phyloP scores from a whole-genome alignment of 1,140 invertebrate genomes.

The Penaeus japonicus region DNA sequence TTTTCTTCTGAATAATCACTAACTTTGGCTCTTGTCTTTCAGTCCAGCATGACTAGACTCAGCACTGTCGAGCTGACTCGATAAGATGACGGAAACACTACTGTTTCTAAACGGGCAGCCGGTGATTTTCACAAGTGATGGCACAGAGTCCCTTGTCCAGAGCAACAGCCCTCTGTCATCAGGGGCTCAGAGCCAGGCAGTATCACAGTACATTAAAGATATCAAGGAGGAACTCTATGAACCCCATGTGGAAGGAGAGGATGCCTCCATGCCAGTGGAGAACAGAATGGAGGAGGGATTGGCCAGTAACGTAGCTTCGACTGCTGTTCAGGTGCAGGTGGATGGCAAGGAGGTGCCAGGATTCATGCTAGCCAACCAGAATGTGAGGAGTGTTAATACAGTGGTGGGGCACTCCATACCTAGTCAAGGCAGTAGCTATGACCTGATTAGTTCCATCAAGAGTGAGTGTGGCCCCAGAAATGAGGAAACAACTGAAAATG shows the following conservation, averaged over 20 bases:
- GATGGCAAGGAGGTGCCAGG: conserved; percentile 30
- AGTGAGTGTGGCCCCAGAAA: neutral
- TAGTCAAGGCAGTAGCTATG: neutral
- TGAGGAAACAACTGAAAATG: neutral
- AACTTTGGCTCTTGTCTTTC: too few species aligned
- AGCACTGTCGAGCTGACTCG: too few species aligned
- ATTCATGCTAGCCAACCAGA: neutral
- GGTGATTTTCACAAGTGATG: conserved; percentile 32
- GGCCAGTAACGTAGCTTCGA: neutral
- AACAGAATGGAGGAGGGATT: neutral
- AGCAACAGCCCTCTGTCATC: neutral
- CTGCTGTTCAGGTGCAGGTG: conserved; percentile 12
- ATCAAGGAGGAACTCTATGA: neutral
- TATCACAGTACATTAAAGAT: neutral
- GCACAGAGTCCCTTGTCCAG: neutral
- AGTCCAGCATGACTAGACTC: too few species aligned
- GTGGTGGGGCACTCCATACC: neutral
- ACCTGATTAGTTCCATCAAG: neutral
- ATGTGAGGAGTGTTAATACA: neutral
- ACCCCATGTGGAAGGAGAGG: neutral
- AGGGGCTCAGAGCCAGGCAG: neutral
- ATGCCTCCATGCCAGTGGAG: neutral
- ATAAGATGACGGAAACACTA: too few species aligned
- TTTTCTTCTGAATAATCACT: too few species aligned
- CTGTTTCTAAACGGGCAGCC: conserved; percentile 17